Evolutionary conservation across 2,888 invertebrate genomes (phyloP).

Genomic region (Netelia melanura): DNA sequence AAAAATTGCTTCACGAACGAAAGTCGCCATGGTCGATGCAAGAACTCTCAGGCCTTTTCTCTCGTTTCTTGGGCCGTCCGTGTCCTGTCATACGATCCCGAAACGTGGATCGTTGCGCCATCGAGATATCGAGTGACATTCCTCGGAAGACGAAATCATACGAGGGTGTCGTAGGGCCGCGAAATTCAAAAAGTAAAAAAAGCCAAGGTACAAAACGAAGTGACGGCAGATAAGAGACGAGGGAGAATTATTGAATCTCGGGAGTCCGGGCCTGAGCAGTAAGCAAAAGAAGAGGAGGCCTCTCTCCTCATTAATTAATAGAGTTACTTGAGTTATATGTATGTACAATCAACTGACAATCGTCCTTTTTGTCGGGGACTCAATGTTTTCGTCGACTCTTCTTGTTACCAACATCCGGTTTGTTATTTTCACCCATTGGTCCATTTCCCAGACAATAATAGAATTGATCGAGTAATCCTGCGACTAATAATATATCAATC

Average conservation of each 20-base stretch:
- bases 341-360: conserved; percentile 37
- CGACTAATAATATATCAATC: background rate
- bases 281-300: background rate
- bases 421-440: background rate
- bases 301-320: conserved; percentile 60
- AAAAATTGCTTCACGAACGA: conserved; percentile 74
- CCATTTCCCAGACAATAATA: background rate
- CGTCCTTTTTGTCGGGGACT: conserved; percentile 52
- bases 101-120: conserved; percentile 50
- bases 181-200: conserved; percentile 38
- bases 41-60: conserved; percentile 2
- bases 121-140: conserved; percentile 71
- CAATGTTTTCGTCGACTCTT: conserved; percentile 24
- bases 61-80: background rate
- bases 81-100: conserved; percentile 19
- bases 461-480: background rate
- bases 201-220: background rate
- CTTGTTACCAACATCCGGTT: conserved; percentile 21
- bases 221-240: conserved; percentile 47
- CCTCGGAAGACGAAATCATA: conserved; percentile 58
- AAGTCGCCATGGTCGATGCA: conserved; percentile 63
- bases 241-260: conserved; percentile 62
- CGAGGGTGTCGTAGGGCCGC: conserved; percentile 32
- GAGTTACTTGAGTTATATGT: conserved; percentile 50
- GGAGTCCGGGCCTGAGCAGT: conserved; percentile 40